Evolutionary conservation across 2,113 vertebrate genomes (phyloP), one percentile per base, ranked within the genome.

Genomic region (Urocynchramus pylzowi): DNA sequence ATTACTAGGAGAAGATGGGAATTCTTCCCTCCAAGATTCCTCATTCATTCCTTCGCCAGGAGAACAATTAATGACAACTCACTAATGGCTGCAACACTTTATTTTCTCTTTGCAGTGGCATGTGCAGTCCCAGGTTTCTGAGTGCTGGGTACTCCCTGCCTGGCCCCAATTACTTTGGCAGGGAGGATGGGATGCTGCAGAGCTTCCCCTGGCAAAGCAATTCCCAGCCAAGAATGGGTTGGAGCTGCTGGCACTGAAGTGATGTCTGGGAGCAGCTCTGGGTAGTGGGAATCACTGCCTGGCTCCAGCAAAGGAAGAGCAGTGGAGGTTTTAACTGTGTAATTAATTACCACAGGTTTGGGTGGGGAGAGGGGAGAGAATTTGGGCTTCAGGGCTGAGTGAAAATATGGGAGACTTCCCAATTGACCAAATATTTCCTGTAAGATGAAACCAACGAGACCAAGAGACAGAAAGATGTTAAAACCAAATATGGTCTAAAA

Each of bases 11-110:
- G 81, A 87, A 96, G 92, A 54, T 89, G 85, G 87, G 89, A 95
- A 91, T 90, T 84, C 92, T 84, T 82, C 57, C 54, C 82, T 97
- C 60, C 49, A 87, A 85, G 74, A 90, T 83, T 76, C 75, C 53
- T 82, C 77, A 86, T 90, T 94, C 76, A 35, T 81, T 50, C 79
- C 19, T 94, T 95, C 44, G 17, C 86, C 95, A 90, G 75, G 84
- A 95, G 88, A 95, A 95, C 79, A 96, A 97, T 97, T 95, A 97
- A 95, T 82, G 86, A 78, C 61, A 96, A 73, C 69, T 87, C 77
- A 70, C 59, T 69, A 52, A 87, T 71, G 76, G 79, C 70, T 56
- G 41, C 68, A 88, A 5, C 69, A 27, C 60, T 96, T 81, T 30
- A 81, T 60, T 95, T 87, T 50, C 94, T 71, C 26, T 65, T 63